Base-by-base conservation (phyloP, 2,888 invertebrate species). In the Cheilosia urbana region DNA sequence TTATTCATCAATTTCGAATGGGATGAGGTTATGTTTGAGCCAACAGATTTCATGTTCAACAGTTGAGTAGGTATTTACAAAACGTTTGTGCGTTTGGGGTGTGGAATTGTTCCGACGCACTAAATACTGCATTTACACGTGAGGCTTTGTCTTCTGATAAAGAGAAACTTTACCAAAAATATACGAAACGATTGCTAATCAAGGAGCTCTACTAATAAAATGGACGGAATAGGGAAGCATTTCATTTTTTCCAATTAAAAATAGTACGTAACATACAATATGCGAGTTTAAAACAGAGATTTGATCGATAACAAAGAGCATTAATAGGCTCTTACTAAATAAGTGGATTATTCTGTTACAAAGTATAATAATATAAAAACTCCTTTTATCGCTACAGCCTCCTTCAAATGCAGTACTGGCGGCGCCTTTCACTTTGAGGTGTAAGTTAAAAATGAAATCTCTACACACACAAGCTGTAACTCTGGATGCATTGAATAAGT, bases 191-290 rank as follows among this genome's bases (percentile, higher is more conserved):
- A 71, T 37, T 13, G 37, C 37, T 13, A 76, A 71, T 51, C 42
- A 69, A 81, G 53, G 42, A 62, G 63, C 63, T 78, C 62, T 51
- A 68, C 57, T 72, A 81, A 81, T 76, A 68, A 85, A 85, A 85
- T 81, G 85, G 85, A 85, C 85, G 85, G 85, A 85, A 63, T 81
- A 77, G 85, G 85, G 81, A 81, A 85, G 80, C 80, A 47, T 66
- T 80, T 68, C 55, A 55, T 57, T 47, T 63, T 57, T 37, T 45
- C 30, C 27, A 45, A 47, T 71, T 62, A 60, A 71, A 60, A 40
- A 63, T 15, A n/a, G n/a, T 34, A 19, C 47, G 19, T 53, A 60
- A 72, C 24, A 62, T 45, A 34, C 13, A 24, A 40, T 65, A 37
- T 7, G 15, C 24, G 42, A 55, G 53, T 45, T 42, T 65, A 40